Evolutionary conservation across 2,113 vertebrate species (phyloP).

Genomic region (Choloepus hoffmanni): DNA sequence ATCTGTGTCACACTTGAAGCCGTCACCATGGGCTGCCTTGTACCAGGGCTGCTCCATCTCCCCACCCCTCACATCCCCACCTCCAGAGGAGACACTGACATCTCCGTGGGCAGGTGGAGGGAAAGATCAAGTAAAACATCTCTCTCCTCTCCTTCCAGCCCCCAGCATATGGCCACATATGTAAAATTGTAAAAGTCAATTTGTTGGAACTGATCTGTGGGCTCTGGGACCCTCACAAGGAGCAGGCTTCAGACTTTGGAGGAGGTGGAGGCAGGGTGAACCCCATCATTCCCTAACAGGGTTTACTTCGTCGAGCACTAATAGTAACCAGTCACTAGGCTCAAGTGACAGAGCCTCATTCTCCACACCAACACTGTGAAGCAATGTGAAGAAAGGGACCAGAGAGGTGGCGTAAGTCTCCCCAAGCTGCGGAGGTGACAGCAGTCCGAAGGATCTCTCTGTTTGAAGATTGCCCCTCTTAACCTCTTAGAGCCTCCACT

Average conservation of each 20-base stretch:
- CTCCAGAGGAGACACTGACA: not conserved
- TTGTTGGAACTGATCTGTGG: not conserved
- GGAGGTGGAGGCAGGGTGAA: not conserved
- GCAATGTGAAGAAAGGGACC: not conserved
- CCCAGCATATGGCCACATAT: not conserved
- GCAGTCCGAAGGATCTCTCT: not conserved
- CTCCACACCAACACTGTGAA: not conserved
- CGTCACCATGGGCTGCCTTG: not conserved
- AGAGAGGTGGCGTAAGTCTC: not conserved
- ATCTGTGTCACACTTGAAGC: not conserved
- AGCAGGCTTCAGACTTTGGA: not conserved
- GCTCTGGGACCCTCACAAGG: not conserved
- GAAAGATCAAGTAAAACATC: not conserved
- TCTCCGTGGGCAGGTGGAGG: not conserved
- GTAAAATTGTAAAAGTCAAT: not conserved
- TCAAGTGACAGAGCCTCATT: not conserved
- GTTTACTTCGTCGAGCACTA: not conserved
- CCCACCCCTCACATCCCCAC: too few species aligned
- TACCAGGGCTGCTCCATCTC: too few species aligned
- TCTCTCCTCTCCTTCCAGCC: not conserved
- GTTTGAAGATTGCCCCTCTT: not conserved
- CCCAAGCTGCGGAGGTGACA: not conserved
- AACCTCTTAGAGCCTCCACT: not conserved
- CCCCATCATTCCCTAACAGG: not conserved
- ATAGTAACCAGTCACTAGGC: not conserved